These are phyloP conservation scores for Lithobates sylvaticus DNA, from an alignment of 2,797 vertebrate species.

Conservation along the genomic window DNA sequence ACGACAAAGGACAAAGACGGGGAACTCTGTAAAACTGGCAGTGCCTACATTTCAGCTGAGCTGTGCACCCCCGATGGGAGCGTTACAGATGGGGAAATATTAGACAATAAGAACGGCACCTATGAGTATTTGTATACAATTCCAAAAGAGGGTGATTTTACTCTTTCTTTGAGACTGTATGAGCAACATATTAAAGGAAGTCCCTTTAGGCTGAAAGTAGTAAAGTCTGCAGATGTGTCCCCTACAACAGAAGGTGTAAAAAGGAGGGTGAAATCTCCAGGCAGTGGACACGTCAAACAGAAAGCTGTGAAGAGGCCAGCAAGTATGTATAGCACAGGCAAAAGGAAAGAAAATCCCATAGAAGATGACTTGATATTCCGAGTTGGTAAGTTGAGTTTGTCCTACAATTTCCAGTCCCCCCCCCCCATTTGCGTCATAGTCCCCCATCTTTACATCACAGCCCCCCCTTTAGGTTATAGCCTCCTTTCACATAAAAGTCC, in stretches of 20 bases:
- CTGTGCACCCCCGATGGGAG: constrained; percentile 85
- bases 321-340: constrained; percentile 96
- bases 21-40: constrained; percentile 92
- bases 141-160: constrained; percentile 89
- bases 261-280: constrained; percentile 91
- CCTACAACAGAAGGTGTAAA: constrained; percentile 85
- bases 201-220: constrained; percentile 91
- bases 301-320: constrained; percentile 92
- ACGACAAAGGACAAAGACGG: constrained; percentile 97
- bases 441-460: too few species aligned
- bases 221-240: constrained; percentile 86
- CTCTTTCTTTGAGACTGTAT: constrained; percentile 89
- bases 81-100: constrained; percentile 86
- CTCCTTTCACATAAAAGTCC: too few species aligned
- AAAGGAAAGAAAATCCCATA: constrained; percentile 95
- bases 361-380: constrained; percentile 96
- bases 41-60: constrained; percentile 87
- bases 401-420: background rate
- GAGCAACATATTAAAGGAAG: constrained; percentile 96
- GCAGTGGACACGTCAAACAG: constrained; percentile 91
- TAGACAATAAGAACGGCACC: constrained; percentile 97
- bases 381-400: constrained; percentile 81
- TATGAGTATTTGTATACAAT: constrained; percentile 92
- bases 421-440: too few species aligned
- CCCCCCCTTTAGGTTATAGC: too few species aligned